These are phyloP conservation scores for Tachina grossa DNA, from an alignment of 2,888 invertebrate species.

Conservation along the genomic window DNA sequence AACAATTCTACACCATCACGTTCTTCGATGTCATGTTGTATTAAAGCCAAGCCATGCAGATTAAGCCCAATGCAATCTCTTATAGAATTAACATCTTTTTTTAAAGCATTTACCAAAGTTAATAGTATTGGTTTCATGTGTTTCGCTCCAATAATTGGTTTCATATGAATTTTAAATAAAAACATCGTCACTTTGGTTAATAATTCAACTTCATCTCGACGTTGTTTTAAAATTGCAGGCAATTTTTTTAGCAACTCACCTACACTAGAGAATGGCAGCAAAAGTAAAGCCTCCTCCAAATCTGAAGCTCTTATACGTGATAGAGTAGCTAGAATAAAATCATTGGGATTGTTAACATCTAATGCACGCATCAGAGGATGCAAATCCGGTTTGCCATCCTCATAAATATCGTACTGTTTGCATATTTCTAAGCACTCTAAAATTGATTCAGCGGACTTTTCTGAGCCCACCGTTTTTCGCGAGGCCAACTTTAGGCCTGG, in stretches of 20 bases:
- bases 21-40: constrained; percentile 90
- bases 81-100: constrained; percentile 78
- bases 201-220: constrained; percentile 90
- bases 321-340: constrained; percentile 92
- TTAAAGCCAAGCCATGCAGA: constrained; percentile 89
- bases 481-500: constrained; percentile 92
- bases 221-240: constrained; percentile 86
- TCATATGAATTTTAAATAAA: constrained; percentile 89
- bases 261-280: constrained; percentile 92
- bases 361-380: constrained; percentile 93
- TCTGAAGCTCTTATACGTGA: constrained; percentile 93
- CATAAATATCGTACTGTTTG: constrained; percentile 84
- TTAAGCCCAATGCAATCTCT: constrained; percentile 94
- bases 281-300: constrained; percentile 93
- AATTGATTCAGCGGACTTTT: constrained; percentile 90
- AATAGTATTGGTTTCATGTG: constrained; percentile 84
- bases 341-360: constrained; percentile 88
- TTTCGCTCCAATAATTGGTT: constrained; percentile 89
- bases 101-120: constrained; percentile 76
- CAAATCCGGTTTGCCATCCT: constrained; percentile 82
- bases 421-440: constrained; percentile 94
- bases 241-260: constrained; percentile 90
- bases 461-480: constrained; percentile 86
- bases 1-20: constrained; percentile 90
- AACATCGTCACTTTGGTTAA: constrained; percentile 90